phyloP scores from a whole-genome alignment of 2,888 invertebrate species.

The Osmoderma eremita region DNA sequence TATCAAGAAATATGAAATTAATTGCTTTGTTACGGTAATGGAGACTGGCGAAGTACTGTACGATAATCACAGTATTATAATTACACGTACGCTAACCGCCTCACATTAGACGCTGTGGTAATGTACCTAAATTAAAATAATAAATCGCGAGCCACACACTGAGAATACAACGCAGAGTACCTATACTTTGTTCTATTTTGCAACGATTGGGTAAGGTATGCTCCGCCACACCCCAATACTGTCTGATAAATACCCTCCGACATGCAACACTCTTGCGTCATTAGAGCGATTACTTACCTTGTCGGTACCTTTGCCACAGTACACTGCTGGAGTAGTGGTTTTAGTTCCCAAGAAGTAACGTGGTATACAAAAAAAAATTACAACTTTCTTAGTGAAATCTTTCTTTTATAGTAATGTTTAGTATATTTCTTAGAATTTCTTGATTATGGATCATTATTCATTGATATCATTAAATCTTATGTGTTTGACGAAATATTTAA shows the following conservation, averaged over 20 bases:
- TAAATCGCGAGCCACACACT: slow-evolving; percentile 22
- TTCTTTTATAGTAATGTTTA: too few relatives aligned
- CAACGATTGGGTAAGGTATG: slow-evolving; percentile 56
- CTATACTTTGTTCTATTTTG: slow-evolving; percentile 47
- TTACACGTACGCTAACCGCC: too few relatives aligned
- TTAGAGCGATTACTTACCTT: background rate
- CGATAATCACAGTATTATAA: too few relatives aligned
- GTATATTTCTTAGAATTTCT: too few relatives aligned
- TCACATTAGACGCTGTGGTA: background rate
- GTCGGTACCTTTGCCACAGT: slow-evolving; percentile 39
- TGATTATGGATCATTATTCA: too few relatives aligned
- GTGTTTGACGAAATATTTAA: too few relatives aligned
- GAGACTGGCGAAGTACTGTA: too few relatives aligned
- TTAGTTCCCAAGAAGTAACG: background rate
- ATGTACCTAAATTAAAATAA: slow-evolving; percentile 33
- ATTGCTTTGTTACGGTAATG: too few relatives aligned
- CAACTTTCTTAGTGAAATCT: background rate
- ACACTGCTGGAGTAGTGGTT: background rate
- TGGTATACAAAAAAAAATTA: background rate
- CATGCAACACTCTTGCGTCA: slow-evolving; percentile 49
- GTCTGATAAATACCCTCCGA: slow-evolving; percentile 59
- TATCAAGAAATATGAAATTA: too few relatives aligned
- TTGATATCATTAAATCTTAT: too few relatives aligned
- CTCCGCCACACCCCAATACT: slow-evolving; percentile 56
- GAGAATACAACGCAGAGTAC: slow-evolving; percentile 24